Percentiles rank a stretch among this genome's conserved stretches.
These are phyloP conservation scores for Polydrusus cervinus DNA, from an alignment of 2,888 invertebrate species.

Conservation along the genomic window DNA sequence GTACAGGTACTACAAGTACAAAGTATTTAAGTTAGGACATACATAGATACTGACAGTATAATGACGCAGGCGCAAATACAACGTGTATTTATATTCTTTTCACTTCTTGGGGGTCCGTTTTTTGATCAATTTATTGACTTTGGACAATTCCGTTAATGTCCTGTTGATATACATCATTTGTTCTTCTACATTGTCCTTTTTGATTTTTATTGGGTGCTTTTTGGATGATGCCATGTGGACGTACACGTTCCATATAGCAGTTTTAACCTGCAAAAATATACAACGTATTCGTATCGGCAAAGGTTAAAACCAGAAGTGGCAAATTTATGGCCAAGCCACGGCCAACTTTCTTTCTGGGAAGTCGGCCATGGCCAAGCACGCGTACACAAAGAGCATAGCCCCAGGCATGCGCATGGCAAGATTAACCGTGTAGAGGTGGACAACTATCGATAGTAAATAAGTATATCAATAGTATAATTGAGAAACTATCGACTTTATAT, in stretches of 20 bases:
- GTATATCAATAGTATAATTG: no score
- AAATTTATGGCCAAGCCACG: no score
- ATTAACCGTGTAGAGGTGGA: no score
- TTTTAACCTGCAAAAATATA: slow-evolving; percentile 70
- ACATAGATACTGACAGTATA: slow-evolving; percentile 14
- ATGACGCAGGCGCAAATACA: background rate
- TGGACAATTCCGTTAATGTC: slow-evolving; percentile 73
- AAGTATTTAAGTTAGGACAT: slow-evolving; percentile 15
- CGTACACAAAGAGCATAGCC: no score
- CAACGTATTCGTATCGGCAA: no score
- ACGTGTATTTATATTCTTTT: background rate
- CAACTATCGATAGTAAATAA: no score
- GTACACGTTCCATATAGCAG: slow-evolving; percentile 78
- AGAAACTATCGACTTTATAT: no score
- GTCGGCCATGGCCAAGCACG: no score
- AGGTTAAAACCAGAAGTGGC: no score
- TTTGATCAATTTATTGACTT: slow-evolving; percentile 57
- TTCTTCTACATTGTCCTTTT: slow-evolving; percentile 74
- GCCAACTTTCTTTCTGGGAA: no score
- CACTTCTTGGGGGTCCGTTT: slow-evolving; percentile 23
- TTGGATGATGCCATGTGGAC: slow-evolving; percentile 77
- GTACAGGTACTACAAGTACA: slow-evolving; percentile 18
- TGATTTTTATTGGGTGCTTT: slow-evolving; percentile 66
- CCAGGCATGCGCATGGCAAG: no score
- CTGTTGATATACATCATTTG: slow-evolving; percentile 78